A percentile compares a stretch with the other conserved stretches of the same genome.
Evolutionary conservation across 92 coral and sea anemone genomes (phyloP).

Genomic region (Actinostola sp.): DNA sequence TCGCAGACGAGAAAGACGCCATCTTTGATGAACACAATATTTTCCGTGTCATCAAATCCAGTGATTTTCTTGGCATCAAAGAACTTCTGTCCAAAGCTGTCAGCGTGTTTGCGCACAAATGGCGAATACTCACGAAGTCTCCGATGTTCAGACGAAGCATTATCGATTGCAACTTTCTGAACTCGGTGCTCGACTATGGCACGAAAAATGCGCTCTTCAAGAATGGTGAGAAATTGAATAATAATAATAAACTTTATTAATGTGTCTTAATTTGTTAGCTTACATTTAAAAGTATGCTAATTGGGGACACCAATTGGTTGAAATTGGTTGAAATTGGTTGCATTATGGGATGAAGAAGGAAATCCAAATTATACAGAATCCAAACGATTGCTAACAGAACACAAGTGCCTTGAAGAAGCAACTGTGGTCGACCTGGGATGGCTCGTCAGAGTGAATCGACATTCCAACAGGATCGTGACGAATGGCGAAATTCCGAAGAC

Average conservation of each 20-base stretch:
- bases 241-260: too few species aligned
- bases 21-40: conserved; percentile 80
- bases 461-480: conserved; percentile 65
- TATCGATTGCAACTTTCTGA: conserved; percentile 78
- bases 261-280: too few species aligned
- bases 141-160: conserved; percentile 83
- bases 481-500: conserved; percentile 67
- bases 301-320: too few species aligned
- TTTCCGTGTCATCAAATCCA: conserved; percentile 81
- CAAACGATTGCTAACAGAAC: conserved; percentile 64
- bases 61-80: conserved; percentile 84
- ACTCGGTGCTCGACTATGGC: conserved; percentile 78
- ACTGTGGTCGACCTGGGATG: conserved; percentile 83
- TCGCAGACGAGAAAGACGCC: conserved; percentile 54
- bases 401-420: conserved; percentile 81
- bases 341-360: conserved; percentile 86
- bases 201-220: conserved; percentile 76
- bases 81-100: conserved; percentile 73
- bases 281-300: too few species aligned
- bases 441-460: conserved; percentile 78
- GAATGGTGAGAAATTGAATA: conserved; percentile 85
- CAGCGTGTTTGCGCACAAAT: conserved; percentile 74
- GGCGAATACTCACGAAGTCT: conserved; percentile 85
- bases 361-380: conserved; percentile 64
- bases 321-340: conserved; percentile 78